Base-by-base conservation (phyloP, 2,888 invertebrate genomes). In the Drosophila kanekoi region DNA sequence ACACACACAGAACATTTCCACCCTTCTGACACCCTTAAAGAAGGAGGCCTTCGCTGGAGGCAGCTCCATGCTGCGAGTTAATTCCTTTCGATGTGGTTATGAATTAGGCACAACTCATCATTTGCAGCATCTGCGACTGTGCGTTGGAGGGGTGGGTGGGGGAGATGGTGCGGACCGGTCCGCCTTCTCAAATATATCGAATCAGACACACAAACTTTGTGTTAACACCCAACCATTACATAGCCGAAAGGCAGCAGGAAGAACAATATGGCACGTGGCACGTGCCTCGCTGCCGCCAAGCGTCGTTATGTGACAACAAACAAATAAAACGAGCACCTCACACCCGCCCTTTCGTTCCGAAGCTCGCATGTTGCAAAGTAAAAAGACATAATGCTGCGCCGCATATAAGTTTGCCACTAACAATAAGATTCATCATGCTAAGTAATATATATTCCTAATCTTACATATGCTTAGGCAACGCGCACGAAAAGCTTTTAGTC, bases 1-100 rank as follows among this genome's bases (percentile, higher is more conserved):
- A 84, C 54, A 33, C 47, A 28, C 8, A 23, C 23, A 23, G 48
- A 40, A 63, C 32, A 56, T 16, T 64, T 64, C 52, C 76, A 83
- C 70, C 73, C 70, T 47, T 63, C 56, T 40, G 51, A 20, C 49
- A 62, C 45, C 63, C 54, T 43, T 13, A 45, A 71, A 45, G 70
- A 77, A 75, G 57, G 52, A 18, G 70, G 61, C 53, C 37, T 16
- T 48, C 23, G 10, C 40, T 35, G 51, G n/a, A 45, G 62, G 47
- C 58, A 4, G 74, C 82, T 76, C 77, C 88, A 88, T 89, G 79
- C 75, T 77, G 90, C 56, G 86, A 81, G 84, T 79, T 89, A 91
- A 90, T 90, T 89, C 91, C 89, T 75, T 83, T 90, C 86, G 87
- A 87, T 91, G 90, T 89, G 90, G 91, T 91, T 90, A 89, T 91